Base-by-base conservation (phyloP, 2,797 vertebrate genomes). In the Typhlichthys eigenmanni region DNA sequence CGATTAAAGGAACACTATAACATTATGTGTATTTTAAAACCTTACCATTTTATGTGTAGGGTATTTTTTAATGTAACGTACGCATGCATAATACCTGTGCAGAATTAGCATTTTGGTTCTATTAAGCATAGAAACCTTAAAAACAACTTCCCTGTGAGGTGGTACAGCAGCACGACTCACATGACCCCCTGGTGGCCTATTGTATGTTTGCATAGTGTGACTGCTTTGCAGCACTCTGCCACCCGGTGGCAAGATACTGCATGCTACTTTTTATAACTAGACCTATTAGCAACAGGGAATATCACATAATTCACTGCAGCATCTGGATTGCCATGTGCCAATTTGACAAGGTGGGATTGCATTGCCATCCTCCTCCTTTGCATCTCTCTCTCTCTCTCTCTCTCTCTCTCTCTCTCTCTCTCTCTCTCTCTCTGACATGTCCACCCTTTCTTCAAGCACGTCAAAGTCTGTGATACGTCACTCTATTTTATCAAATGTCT, bases 401-500 rank as follows among this genome's bases (percentile, higher is more conserved):
- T 65, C 52, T 75, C 66, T 56, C 19, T 32, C 53, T 55, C 24
- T 55, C 24, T 55, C 12, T 24, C 19, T 19, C n/a, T 52, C 50
- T 53, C 8, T 32, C 53, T 12, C 19, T 52, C 50, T 52, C n/a
- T 53, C 51, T 19, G 32, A 8, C 34, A 61, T 52, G 32, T 43
- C 10, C 60, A 6, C 34, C 50, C 19, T 12, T 24, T 53, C 51
- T 53, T 53, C 51, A 53, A n/a, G 64, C 45, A 73, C 72, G 72
- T 84, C 76, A 74, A 50, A 75, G 73, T 13, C 56, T 6, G 29
- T 66, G 68, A 12, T 19, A 76, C 68, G 53, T 57, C 34, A 65
- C 49, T 3, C 64, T 64, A 69, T 79, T 76, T 79, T 68, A 78
- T 84, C 77, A 79, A 79, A 79, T 71, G 61, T 78, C 74, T 77